phyloP scores from a whole-genome alignment of 2,888 invertebrate genomes.

The Diploptera punctata region DNA sequence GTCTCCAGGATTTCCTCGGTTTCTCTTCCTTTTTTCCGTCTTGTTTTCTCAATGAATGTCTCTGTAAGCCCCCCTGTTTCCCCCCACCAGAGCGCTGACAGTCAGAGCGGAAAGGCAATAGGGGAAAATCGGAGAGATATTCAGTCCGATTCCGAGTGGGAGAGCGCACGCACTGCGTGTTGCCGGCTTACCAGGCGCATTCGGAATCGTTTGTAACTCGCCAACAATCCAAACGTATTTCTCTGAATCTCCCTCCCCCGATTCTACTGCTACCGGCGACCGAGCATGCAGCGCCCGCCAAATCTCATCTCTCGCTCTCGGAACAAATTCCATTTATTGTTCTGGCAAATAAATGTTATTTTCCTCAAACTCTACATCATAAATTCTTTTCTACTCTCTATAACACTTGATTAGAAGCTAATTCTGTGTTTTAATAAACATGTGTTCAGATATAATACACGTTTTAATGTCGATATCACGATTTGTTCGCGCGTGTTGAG shows the following conservation, averaged over 20 bases:
- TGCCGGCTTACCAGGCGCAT: constrained; percentile 19
- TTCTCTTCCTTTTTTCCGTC: background rate
- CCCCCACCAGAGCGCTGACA: constrained; percentile 10
- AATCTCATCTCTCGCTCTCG: background rate
- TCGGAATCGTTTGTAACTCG: too few relatives aligned
- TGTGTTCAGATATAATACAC: too few relatives aligned
- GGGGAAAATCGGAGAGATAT: constrained; percentile 25
- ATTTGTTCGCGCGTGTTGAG: background rate
- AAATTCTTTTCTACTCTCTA: too few relatives aligned
- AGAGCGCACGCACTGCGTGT: constrained; percentile 35
- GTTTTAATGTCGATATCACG: too few relatives aligned
- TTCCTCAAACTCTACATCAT: too few relatives aligned
- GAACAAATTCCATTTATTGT: background rate
- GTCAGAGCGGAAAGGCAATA: constrained; percentile 11
- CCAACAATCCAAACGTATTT: too few relatives aligned
- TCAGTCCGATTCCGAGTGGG: constrained; percentile 39
- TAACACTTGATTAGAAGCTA: too few relatives aligned
- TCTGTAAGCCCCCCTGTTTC: constrained; percentile 1
- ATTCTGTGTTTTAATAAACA: too few relatives aligned
- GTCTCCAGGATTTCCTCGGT: background rate
- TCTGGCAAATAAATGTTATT: too few relatives aligned
- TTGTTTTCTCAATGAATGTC: constrained; percentile 28
- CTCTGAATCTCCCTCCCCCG: constrained; percentile 14
- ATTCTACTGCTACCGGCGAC: constrained; percentile 15
- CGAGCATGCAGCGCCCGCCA: constrained; percentile 30